Conservation (phyloP, 2,888 invertebrate genomes). For the Leistus spinibarbis region DNA sequence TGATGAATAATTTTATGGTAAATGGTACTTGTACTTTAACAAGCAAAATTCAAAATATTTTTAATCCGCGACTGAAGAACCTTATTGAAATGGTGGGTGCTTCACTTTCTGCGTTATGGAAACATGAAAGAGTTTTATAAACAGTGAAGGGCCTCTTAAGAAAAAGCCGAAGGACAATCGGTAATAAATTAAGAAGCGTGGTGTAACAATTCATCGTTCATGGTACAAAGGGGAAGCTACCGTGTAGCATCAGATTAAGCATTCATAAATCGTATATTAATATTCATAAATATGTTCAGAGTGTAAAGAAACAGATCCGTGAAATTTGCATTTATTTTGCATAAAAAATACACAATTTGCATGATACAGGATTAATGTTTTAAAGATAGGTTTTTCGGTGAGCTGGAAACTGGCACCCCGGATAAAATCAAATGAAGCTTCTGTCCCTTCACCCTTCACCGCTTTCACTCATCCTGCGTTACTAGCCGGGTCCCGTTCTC, state of each 20-base stretch:
- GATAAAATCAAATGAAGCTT: slow-evolving; percentile 38
- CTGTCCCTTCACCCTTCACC: slow-evolving; percentile 4
- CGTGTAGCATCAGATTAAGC: slow-evolving; percentile 8
- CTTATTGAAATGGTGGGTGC: neutral
- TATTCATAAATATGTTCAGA: slow-evolving; percentile 39
- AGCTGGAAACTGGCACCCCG: slow-evolving; percentile 25
- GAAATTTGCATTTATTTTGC: slow-evolving; percentile 38
- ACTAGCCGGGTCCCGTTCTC: neutral
- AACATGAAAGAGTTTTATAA: neutral
- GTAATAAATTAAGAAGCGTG: slow-evolving; percentile 11
- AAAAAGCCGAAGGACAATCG: neutral
- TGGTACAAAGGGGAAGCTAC: neutral
- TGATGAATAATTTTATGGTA: neutral
- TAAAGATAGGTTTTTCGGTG: slow-evolving; percentile 38
- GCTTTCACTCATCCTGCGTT: neutral
- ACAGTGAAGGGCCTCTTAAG: neutral
- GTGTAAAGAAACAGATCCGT: slow-evolving; percentile 38
- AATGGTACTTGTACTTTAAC: neutral
- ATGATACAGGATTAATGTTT: slow-evolving; percentile 40
- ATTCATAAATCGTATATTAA: slow-evolving; percentile 31
- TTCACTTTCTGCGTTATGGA: neutral
- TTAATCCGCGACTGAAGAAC: neutral
- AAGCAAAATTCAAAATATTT: neutral
- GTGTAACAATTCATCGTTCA: slow-evolving; percentile 3
- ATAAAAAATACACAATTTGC: slow-evolving; percentile 39